Evolutionary conservation across 2,797 vertebrate species (phyloP).

Genomic region (Gymnoscopelus braueri): DNA sequence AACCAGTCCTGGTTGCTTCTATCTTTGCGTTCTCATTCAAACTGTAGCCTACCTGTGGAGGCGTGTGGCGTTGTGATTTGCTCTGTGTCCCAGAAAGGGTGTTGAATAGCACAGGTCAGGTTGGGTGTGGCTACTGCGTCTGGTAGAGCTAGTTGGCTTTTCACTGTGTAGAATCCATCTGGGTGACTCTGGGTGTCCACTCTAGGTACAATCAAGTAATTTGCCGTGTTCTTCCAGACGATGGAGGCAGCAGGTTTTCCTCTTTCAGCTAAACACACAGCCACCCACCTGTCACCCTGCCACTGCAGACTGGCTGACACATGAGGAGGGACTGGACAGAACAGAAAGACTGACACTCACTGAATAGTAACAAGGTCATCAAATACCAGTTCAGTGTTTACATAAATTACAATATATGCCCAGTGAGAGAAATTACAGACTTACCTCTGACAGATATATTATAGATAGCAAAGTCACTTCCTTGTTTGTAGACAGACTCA

Average conservation of each 20-base stretch:
- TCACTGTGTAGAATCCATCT: constrained; percentile 45
- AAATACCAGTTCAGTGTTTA: too few species aligned
- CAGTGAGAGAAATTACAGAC: background rate
- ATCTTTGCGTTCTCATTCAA: too few species aligned
- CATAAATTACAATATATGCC: too few species aligned
- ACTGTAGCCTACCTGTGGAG: constrained; percentile 41
- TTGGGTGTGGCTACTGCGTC: constrained; percentile 16
- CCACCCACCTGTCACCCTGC: constrained; percentile 31
- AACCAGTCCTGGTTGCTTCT: too few species aligned
- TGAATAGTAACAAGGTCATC: too few species aligned
- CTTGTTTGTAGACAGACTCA: constrained; percentile 48
- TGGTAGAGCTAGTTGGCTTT: constrained; percentile 50
- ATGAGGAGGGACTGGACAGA: constrained; percentile 44
- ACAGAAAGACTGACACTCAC: too few species aligned
- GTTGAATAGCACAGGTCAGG: constrained; percentile 57
- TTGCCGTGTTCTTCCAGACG: constrained; percentile 56
- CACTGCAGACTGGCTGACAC: constrained; percentile 34
- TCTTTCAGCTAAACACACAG: constrained; percentile 67
- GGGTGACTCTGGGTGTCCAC: fast-evolving
- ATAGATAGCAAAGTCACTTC: background rate
- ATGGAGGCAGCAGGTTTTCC: constrained; percentile 69
- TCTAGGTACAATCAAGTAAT: fast-evolving
- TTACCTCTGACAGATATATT: constrained; percentile 61
- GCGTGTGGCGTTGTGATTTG: fast-evolving
- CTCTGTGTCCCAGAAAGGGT: constrained; percentile 35